These are phyloP conservation scores for Plagodis pulveraria DNA, from an alignment of 2,888 invertebrate genomes.

Conservation along the genomic window DNA sequence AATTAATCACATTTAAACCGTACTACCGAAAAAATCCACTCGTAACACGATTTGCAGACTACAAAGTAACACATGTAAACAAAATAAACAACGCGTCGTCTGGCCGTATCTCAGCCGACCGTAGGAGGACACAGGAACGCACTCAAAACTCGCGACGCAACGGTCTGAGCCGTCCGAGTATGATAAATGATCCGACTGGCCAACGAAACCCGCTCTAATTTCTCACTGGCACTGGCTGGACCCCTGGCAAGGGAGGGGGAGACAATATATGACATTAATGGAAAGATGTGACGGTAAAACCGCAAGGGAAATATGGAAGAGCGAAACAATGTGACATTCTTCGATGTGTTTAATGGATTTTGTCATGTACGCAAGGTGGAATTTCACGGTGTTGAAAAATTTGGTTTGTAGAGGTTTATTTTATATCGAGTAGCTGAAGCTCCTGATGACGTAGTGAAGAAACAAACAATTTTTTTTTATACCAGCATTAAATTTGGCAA, in stretches of 20 bases:
- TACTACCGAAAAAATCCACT: conserved; percentile 16
- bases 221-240: conserved; percentile 57
- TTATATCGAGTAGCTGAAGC: no score
- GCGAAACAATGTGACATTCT: conserved; percentile 21
- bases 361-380: neutral
- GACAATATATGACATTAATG: conserved; percentile 71
- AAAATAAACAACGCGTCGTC: conserved; percentile 65
- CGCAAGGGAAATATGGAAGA: conserved; percentile 53
- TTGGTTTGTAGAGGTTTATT: no score
- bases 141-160: conserved; percentile 62
- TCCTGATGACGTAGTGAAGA: no score
- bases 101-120: conserved; percentile 44
- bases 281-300: conserved; percentile 63
- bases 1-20: conserved; percentile 35
- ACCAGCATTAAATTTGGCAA: no score
- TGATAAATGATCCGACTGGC: conserved; percentile 70
- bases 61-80: conserved; percentile 61
- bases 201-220: conserved; percentile 58
- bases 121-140: conserved; percentile 70
- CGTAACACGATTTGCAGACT: conserved; percentile 44
- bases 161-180: conserved; percentile 52
- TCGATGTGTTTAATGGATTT: conserved; percentile 18
- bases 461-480: no score
- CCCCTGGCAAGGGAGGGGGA: conserved; percentile 46
- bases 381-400: no score